Percentiles rank a stretch among this genome's conserved stretches.
Evolutionary conservation across 2,888 invertebrate genomes (phyloP).

Genomic region (Diogma glabrata): DNA sequence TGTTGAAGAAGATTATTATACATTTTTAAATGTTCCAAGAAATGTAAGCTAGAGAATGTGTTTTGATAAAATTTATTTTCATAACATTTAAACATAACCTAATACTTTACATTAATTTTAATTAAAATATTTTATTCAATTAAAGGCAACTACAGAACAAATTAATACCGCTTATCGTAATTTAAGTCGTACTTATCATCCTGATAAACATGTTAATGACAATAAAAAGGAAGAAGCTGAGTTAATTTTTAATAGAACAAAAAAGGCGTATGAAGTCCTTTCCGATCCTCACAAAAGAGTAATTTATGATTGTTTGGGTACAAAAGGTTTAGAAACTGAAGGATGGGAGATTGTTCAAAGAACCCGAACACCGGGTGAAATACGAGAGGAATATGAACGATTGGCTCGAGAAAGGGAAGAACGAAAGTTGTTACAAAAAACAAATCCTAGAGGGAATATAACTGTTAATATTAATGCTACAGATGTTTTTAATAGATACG

Average conservation of each 20-base stretch:
- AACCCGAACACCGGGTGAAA: slow-evolving; percentile 88
- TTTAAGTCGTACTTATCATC: slow-evolving; percentile 88
- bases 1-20: slow-evolving; percentile 73
- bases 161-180: slow-evolving; percentile 88
- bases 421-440: slow-evolving; percentile 72
- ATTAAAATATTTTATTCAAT: slow-evolving; percentile 20
- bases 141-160: slow-evolving; percentile 81
- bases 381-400: slow-evolving; percentile 92
- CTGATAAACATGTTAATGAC: slow-evolving; percentile 87
- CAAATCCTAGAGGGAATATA: slow-evolving; percentile 83
- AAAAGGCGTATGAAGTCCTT: slow-evolving; percentile 90
- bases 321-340: slow-evolving; percentile 82
- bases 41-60: slow-evolving; percentile 47
- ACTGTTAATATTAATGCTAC: slow-evolving; percentile 85
- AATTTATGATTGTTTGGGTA: slow-evolving; percentile 84
- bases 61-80: background rate
- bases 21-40: slow-evolving; percentile 72
- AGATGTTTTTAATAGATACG: slow-evolving; percentile 79
- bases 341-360: slow-evolving; percentile 92
- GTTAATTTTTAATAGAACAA: slow-evolving; percentile 81
- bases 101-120: slow-evolving; percentile 11
- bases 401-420: slow-evolving; percentile 76
- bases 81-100: background rate
- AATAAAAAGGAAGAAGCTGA: slow-evolving; percentile 81
- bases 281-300: slow-evolving; percentile 88